These are phyloP conservation scores for Gasteruption jaculator DNA, from an alignment of 2,888 invertebrate species.

Conservation along the genomic window DNA sequence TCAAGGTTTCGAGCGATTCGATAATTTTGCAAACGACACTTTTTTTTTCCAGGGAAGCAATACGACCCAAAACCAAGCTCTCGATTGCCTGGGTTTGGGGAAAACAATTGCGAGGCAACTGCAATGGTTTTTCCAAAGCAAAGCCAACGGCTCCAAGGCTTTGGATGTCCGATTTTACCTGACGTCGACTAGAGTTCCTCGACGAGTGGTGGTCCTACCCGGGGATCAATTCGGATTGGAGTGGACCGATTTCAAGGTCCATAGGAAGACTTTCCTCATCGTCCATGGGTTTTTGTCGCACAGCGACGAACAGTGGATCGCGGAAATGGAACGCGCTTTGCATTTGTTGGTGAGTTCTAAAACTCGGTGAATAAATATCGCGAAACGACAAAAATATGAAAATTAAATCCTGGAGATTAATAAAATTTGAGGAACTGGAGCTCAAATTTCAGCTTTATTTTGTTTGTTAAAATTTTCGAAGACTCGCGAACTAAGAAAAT, in stretches of 20 bases:
- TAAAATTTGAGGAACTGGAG: too few relatives aligned
- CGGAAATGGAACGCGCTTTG: constrained; percentile 57
- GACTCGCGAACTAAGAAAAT: too few relatives aligned
- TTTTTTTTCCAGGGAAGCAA: too few relatives aligned
- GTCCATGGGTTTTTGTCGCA: constrained; percentile 64
- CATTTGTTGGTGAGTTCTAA: constrained; percentile 54
- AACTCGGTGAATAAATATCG: background rate
- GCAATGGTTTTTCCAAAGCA: constrained; percentile 53
- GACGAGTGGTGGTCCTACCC: constrained; percentile 51
- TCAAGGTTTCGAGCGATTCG: too few relatives aligned
- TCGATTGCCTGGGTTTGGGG: constrained; percentile 58
- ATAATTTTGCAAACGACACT: too few relatives aligned
- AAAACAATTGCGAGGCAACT: constrained; percentile 42
- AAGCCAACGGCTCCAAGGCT: constrained; percentile 49
- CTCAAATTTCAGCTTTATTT: too few relatives aligned
- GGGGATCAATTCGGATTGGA: constrained; percentile 56
- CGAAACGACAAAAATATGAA: too few relatives aligned
- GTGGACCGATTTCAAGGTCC: constrained; percentile 58
- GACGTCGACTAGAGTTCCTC: constrained; percentile 49
- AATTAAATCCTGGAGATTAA: background rate
- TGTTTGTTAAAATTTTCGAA: too few relatives aligned
- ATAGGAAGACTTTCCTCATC: constrained; percentile 57
- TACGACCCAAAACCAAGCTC: too few relatives aligned
- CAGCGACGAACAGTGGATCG: constrained; percentile 59
- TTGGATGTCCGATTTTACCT: constrained; percentile 56